Evolutionary conservation across 2,888 invertebrate species (phyloP).

Genomic region (Epistrophe grossulariae): DNA sequence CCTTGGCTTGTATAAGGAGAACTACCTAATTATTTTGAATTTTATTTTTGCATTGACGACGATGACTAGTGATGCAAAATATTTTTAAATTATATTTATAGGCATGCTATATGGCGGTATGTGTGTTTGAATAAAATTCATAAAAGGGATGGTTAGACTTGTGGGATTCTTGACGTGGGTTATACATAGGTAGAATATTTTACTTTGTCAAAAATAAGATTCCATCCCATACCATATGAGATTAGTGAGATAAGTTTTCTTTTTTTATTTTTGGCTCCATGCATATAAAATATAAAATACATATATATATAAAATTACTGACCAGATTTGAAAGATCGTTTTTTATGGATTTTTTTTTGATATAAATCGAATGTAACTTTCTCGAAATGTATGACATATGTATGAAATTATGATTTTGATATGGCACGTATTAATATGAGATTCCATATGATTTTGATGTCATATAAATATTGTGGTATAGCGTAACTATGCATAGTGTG

Average conservation of each 20-base stretch:
- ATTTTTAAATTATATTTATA: not conserved
- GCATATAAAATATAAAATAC: too few relatives aligned
- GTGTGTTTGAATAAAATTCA: constrained; percentile 1
- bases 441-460: too few relatives aligned
- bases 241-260: not conserved
- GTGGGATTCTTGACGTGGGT: constrained; percentile 4
- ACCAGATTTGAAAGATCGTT: too few relatives aligned
- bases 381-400: too few relatives aligned
- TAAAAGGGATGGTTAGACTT: constrained; percentile 7
- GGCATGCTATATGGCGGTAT: constrained; percentile 6
- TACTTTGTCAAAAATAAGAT: not conserved
- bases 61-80: constrained; percentile 42
- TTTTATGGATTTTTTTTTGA: too few relatives aligned
- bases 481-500: too few relatives aligned
- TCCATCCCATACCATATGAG: not conserved
- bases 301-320: not conserved
- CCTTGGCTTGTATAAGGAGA: constrained; percentile 41
- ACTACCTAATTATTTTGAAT: constrained; percentile 10
- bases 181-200: not conserved
- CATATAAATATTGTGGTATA: too few relatives aligned
- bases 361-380: too few relatives aligned
- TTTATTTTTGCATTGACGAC: constrained; percentile 38
- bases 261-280: not conserved
- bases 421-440: too few relatives aligned
- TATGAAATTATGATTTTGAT: too few relatives aligned